A percentile compares a stretch with the other conserved stretches of the same genome.
phyloP scores from a whole-genome alignment of 1,140 invertebrate genomes.

The Phortica variegata region DNA sequence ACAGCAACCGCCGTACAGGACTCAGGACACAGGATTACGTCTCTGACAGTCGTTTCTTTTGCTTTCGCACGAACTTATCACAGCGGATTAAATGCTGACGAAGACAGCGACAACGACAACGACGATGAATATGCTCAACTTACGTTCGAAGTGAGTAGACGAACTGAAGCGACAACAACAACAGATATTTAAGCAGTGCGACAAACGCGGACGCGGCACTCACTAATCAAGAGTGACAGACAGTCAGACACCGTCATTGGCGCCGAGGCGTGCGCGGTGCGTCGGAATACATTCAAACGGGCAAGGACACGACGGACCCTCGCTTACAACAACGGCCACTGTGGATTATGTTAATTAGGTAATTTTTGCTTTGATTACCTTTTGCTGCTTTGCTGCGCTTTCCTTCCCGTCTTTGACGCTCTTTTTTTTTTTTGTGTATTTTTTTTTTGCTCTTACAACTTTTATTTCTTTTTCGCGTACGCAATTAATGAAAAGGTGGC shows the following conservation, averaged over 20 bases:
- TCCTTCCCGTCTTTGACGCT: too few species aligned
- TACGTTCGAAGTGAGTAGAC: too few species aligned
- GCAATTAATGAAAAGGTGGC: too few species aligned
- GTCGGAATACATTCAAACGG: not conserved
- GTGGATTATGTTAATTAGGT: slow-evolving; percentile 56
- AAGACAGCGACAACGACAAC: not conserved
- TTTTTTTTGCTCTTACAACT: too few species aligned
- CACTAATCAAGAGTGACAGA: slow-evolving; percentile 40
- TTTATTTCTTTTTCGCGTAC: too few species aligned
- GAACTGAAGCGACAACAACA: too few species aligned
- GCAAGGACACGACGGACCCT: not conserved
- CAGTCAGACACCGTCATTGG: too few species aligned
- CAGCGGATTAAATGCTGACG: slow-evolving; percentile 33
- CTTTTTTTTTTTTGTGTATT: too few species aligned
- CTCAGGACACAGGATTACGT: slow-evolving; percentile 7
- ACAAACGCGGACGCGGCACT: too few species aligned
- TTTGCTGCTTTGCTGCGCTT: too few species aligned
- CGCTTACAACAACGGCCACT: slow-evolving; percentile 30
- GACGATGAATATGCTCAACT: slow-evolving; percentile 5
- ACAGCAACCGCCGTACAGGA: slow-evolving; percentile 13
- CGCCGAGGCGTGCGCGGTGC: slow-evolving; percentile 1
- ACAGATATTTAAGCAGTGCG: too few species aligned
- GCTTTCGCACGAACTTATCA: slow-evolving; percentile 43
- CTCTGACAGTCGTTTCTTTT: slow-evolving; percentile 4
- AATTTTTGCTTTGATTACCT: slow-evolving; percentile 56